Evolutionary conservation across 2,888 invertebrate genomes (phyloP), one percentile per base, ranked within the genome.

Genomic region (Ormia ochracea): DNA sequence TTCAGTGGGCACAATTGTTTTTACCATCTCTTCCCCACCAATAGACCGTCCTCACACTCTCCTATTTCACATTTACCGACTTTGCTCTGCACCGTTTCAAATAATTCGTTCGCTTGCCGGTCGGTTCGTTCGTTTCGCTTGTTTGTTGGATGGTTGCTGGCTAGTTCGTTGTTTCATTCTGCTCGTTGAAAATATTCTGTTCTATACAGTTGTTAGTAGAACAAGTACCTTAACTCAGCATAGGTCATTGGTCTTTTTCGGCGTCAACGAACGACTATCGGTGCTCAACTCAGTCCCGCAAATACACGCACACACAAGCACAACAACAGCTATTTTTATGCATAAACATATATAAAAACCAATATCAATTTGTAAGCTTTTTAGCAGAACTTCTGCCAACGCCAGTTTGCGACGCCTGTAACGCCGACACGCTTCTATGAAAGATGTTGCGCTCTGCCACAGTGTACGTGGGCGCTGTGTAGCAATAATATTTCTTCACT

Each of bases 181-280:
- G 74, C 59, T 74, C 58, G 74, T 58, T 74, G 61, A 38, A 72
- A 63, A 72, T 45, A 23, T 72, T 66, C 58, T 79, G 66, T 75
- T 78, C 78, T 78, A 81, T 73, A 69, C 61, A 58, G 65, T 66
- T 77, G 77, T 81, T 82, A 81, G 78, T 82, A 78, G 82, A 82
- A 81, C 82, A 82, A 80, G 72, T 81, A 78, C 82, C 81, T 81
- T 79, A 83, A 85, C 85, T 87, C 85, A 86, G 85, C 87, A 88
- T 87, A 87, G 87, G 87, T 87, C 87, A 88, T 87, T 87, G 88
- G 87, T 88, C 87, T 87, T 87, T 87, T 87, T 87, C 86, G 87
- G 87, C 88, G 88, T 88, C 87, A 88, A 88, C 88, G 88, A 80
- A 80, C 80, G 80, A 80, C 80, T 80, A 80, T 80, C 80, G 80